phyloP scores from a whole-genome alignment of 2,113 vertebrate species.

The Stomatorhinus ivindoensis region DNA sequence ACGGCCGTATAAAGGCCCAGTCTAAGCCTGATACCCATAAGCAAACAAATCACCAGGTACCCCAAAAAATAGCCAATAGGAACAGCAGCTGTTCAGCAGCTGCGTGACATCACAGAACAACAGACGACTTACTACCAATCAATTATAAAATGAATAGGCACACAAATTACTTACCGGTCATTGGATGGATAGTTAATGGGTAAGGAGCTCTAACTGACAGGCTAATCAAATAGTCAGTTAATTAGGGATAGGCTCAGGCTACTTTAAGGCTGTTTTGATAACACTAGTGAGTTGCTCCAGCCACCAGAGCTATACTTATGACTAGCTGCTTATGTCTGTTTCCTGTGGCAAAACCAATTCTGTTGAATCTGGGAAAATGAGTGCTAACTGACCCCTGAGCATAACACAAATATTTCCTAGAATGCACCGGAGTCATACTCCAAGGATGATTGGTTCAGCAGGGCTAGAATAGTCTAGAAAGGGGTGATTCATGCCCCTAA shows the following conservation, averaged over 20 bases:
- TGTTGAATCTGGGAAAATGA: background rate
- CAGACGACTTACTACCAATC: background rate
- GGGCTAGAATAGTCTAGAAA: background rate
- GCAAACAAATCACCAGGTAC: background rate
- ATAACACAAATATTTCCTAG: background rate
- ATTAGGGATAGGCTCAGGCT: background rate
- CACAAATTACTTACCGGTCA: background rate
- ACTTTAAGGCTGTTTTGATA: background rate
- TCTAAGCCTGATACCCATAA: background rate
- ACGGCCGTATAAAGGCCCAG: background rate
- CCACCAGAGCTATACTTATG: background rate
- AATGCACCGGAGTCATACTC: background rate
- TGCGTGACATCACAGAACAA: background rate
- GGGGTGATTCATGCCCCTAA: background rate
- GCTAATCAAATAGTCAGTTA: background rate
- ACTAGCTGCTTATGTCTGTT: background rate
- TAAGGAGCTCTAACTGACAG: background rate
- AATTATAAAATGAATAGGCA: background rate
- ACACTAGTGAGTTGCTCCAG: background rate
- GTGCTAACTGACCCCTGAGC: background rate
- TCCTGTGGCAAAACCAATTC: background rate
- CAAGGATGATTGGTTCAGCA: background rate
- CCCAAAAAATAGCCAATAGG: background rate
- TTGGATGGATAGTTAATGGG: background rate
- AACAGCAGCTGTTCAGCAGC: background rate